Evolutionary conservation across 1,140 invertebrate genomes (phyloP).

Genomic region (Goniozus legneri): DNA sequence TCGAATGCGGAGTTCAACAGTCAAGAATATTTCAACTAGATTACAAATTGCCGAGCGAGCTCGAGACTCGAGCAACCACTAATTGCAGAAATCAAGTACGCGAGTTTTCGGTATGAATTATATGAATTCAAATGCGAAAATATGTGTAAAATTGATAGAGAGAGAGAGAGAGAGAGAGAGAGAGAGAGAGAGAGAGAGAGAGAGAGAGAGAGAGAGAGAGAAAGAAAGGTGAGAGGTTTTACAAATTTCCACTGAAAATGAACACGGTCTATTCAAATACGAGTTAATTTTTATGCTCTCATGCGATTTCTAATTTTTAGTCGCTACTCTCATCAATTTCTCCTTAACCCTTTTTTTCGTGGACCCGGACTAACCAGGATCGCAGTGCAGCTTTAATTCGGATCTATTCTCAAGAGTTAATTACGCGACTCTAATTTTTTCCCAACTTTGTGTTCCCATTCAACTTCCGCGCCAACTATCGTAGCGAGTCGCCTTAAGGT

Average conservation of each 20-base stretch:
- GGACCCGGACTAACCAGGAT: not conserved
- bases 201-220: too few relatives aligned
- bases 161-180: too few relatives aligned
- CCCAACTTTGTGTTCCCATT: conserved; percentile 37
- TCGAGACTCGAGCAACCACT: too few relatives aligned
- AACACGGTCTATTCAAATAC: conserved; percentile 41
- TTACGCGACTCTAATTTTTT: conserved; percentile 51
- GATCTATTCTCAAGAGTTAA: conserved; percentile 49
- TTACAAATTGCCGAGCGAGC: too few relatives aligned
- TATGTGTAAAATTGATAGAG: too few relatives aligned
- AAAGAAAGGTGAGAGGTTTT: conserved; percentile 37
- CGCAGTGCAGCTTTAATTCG: conserved; percentile 34
- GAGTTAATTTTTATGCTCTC: conserved; percentile 47
- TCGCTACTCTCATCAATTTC: not conserved
- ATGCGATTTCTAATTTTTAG: conserved; percentile 31
- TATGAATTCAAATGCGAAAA: too few relatives aligned
- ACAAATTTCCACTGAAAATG: conserved; percentile 36
- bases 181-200: too few relatives aligned
- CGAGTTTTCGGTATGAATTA: too few relatives aligned
- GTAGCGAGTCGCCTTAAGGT: conserved; percentile 22
- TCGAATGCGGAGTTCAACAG: too few relatives aligned
- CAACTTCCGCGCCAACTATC: conserved; percentile 27
- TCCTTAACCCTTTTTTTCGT: conserved; percentile 3
- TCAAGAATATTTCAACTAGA: too few relatives aligned
- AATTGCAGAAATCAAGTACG: too few relatives aligned